Evolutionary conservation across 2,797 vertebrate genomes (phyloP), one percentile per base, ranked within the genome.

Genomic region (Gymnoscopelus microlampas): DNA sequence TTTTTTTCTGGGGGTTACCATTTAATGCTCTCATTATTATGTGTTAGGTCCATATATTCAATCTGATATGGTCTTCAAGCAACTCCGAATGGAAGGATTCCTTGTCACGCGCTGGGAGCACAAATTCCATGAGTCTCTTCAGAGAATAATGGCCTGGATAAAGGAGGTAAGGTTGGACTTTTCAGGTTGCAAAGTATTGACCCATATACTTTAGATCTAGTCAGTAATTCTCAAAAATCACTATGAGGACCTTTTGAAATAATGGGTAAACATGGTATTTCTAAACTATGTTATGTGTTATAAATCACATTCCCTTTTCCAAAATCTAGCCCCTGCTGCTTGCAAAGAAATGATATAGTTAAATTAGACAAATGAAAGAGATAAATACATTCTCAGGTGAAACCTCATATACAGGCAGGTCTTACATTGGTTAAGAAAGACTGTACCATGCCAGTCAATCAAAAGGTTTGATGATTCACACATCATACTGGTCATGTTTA

Each of bases 11-110:
- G 26, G 2, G 26, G 26, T 29, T 29, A 29, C 3, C 26, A 29
- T 29, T 29, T 29, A 29, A 29, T 29, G 3, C 26, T 29, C 26
- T 29, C 26, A 29, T 29, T 29, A 2, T 19, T 19, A 32, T 57
- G 59, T 77, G 82, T 47, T 81, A 94, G 92, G 92, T 2, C 70
- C 67, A 59, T 93, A 72, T 0, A 0, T 81, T 13, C 92, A 78
- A 44, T 0, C 49, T 6, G 24, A 35, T 2, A 15, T 94, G 56
- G 55, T 94, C 62, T 66, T 82, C 35, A 85, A 92, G 32, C 68
- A 94, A 10, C 83, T 94, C 44, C 73, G 0, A 0, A 92, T 94
- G 78, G 82, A 94, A 84, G 93, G 91, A 4, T 93, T 94, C 79
- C 0, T 93, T 0, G 72, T 88, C 2, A 0, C 0, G 3, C 77